Base-by-base conservation (phyloP, 2,888 invertebrate species). In the Peribatodes rhomboidaria region DNA sequence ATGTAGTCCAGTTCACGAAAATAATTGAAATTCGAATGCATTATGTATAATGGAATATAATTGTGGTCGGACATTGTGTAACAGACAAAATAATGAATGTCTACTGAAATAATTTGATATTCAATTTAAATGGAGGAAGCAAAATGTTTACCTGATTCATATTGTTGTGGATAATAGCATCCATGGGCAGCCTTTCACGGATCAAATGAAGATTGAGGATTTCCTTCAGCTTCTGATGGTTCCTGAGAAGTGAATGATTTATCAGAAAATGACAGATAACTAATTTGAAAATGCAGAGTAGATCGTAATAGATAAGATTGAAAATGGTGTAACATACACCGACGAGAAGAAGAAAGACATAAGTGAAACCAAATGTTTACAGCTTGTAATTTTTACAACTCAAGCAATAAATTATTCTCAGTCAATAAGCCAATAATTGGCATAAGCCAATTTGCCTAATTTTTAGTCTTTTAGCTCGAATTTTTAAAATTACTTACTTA, bases 171-270 rank as follows among this genome's bases (percentile, higher is more conserved):
- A 95, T 94, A 64, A 98, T 97, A 69, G 95, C 95, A 61, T 97
- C 96, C 74, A 97, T 93, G 13, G 96, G 96, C 50, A 98, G 90
- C 65, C 96, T 94, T 76, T 97, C 96, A 68, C 95, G 95, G 16
- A 98, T 96, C 71, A 98, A 93, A 87, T 98, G 98, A 81, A 98
- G 95, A 76, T 96, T 96, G 56, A 98, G 88, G 75, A 98, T 96
- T 69, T 98, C 97, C 70, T 94, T 94, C 80, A 98, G 94, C 73
- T 95, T 95, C 65, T 95, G 94, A 73, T 95, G 95, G 83, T 97
- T 96, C 70, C 95, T 95, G 58, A 16, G 27, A 7, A 22, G 46
- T 14, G 31, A 49, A 27, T 16, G 47, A 16, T 1, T 31, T 16
- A n/a, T 61, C 42, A 65, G 13, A 63, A 57, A 55, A 33, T 44